A percentile compares a stretch with the other conserved stretches of the same genome.
These are phyloP conservation scores for Eupleurogrammus muticus DNA, from an alignment of 2,797 vertebrate genomes.

Conservation along the genomic window DNA sequence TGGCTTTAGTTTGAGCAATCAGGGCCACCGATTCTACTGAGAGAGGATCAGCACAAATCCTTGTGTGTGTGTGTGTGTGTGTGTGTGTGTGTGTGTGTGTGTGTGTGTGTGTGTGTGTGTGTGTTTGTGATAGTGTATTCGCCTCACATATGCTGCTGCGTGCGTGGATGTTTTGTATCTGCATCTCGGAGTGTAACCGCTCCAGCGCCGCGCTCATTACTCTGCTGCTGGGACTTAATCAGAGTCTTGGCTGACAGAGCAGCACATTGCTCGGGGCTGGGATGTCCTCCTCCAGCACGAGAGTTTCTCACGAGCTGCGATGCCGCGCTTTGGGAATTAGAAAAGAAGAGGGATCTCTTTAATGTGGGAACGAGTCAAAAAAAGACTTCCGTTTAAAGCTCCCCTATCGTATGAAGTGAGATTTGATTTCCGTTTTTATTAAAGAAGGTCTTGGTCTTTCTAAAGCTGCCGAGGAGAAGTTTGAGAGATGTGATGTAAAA, in stretches of 20 bases:
- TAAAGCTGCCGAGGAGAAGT: no score
- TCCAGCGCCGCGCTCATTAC: slow-evolving; percentile 50
- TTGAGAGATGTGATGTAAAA: no score
- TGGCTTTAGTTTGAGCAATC: slow-evolving; percentile 65
- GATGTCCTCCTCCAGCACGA: slow-evolving; percentile 52
- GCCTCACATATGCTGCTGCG: slow-evolving; percentile 39
- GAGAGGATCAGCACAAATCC: slow-evolving; percentile 65
- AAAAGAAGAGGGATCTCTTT: not conserved
- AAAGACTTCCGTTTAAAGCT: slow-evolving; percentile 12
- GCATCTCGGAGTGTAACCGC: slow-evolving; percentile 24
- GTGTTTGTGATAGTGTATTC: slow-evolving; percentile 5
- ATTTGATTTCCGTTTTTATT: no score
- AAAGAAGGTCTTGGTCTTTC: no score
- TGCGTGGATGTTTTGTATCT: slow-evolving; percentile 27
- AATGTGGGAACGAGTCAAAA: slow-evolving; percentile 16
- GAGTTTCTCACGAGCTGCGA: slow-evolving; percentile 44
- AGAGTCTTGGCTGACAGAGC: slow-evolving; percentile 58
- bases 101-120: not conserved
- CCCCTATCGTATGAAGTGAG: no score
- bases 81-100: not conserved
- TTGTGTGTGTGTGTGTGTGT: slow-evolving; percentile 15
- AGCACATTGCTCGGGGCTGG: slow-evolving; percentile 45
- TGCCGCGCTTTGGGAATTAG: slow-evolving; percentile 16
- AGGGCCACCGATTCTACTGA: slow-evolving; percentile 51
- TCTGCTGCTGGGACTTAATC: slow-evolving; percentile 55